These are phyloP conservation scores for Temnothorax curvispinosus DNA, from an alignment of 1,140 invertebrate species.

Conservation along the genomic window DNA sequence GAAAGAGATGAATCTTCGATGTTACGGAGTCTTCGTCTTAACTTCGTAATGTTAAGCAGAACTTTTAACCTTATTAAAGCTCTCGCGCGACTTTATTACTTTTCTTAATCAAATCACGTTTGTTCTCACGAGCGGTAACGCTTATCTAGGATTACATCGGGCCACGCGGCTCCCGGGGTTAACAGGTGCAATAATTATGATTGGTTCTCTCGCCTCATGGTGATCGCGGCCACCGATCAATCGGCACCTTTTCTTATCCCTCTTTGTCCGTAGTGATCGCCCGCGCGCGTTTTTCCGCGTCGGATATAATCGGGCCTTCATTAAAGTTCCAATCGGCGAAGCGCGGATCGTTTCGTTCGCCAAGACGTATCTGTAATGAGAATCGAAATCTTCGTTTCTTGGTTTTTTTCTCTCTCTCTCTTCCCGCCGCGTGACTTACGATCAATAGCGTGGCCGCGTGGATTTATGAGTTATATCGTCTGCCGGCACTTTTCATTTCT, in stretches of 20 bases:
- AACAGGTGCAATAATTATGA: slow-evolving; percentile 72
- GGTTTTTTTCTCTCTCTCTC: slow-evolving; percentile 16
- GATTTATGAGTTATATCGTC: slow-evolving; percentile 71
- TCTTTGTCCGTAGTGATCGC: slow-evolving; percentile 42
- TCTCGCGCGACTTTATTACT: slow-evolving; percentile 17
- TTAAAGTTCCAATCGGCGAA: slow-evolving; percentile 69
- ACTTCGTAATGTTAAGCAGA: background rate
- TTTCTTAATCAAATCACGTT: slow-evolving; percentile 37
- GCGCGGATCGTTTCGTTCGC: slow-evolving; percentile 63
- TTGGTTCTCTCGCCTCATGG: slow-evolving; percentile 68
- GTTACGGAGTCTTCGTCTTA: background rate
- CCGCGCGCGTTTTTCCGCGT: slow-evolving; percentile 61
- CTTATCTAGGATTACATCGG: slow-evolving; percentile 64
- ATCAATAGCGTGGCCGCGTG: slow-evolving; percentile 58
- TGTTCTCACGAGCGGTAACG: slow-evolving; percentile 25
- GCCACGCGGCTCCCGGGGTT: slow-evolving; percentile 53
- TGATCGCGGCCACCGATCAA: slow-evolving; percentile 66
- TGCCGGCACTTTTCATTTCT: slow-evolving; percentile 43
- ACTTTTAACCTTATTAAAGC: background rate
- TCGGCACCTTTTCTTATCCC: slow-evolving; percentile 68
- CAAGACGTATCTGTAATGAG: slow-evolving; percentile 76
- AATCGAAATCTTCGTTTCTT: slow-evolving; percentile 68
- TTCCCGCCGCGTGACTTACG: slow-evolving; percentile 50
- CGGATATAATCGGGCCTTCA: slow-evolving; percentile 66
- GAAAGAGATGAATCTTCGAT: background rate